phyloP scores from a whole-genome alignment of 2,888 invertebrate genomes.

The Nemoura dubitans region DNA sequence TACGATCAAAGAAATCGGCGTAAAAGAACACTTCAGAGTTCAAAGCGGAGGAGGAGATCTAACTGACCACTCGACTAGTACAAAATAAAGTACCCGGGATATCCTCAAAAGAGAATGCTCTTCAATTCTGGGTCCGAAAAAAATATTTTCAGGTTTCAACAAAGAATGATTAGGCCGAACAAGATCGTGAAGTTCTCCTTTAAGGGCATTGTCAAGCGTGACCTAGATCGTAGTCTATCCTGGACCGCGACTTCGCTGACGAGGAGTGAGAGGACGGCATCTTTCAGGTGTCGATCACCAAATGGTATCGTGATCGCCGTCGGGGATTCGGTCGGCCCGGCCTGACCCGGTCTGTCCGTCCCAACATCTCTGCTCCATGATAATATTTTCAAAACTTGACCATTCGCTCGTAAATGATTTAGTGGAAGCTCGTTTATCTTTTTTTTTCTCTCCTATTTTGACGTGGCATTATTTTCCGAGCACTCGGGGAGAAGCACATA shows the following conservation, averaged over 20 bases:
- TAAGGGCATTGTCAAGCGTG: background rate
- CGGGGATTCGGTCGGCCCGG: background rate
- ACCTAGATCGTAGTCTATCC: background rate
- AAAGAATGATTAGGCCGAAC: background rate
- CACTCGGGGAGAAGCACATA: background rate
- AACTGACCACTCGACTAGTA: background rate
- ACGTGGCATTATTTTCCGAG: slow-evolving; percentile 12
- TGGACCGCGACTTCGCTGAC: background rate
- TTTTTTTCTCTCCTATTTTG: slow-evolving; percentile 9
- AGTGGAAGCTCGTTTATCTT: slow-evolving; percentile 7
- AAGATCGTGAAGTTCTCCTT: background rate
- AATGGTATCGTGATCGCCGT: background rate
- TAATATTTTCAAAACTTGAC: slow-evolving; percentile 12
- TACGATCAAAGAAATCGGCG: background rate
- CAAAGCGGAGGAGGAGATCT: background rate
- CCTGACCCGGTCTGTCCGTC: background rate
- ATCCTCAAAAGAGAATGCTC: background rate
- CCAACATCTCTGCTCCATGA: background rate
- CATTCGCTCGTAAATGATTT: slow-evolving; percentile 12
- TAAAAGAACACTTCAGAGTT: background rate
- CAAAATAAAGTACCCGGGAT: background rate
- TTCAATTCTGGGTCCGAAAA: background rate
- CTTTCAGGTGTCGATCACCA: background rate
- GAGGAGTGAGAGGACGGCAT: background rate
- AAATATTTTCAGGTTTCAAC: background rate